Base-by-base conservation (phyloP, 2,888 invertebrate species). In the Ephialtes manifestator region DNA sequence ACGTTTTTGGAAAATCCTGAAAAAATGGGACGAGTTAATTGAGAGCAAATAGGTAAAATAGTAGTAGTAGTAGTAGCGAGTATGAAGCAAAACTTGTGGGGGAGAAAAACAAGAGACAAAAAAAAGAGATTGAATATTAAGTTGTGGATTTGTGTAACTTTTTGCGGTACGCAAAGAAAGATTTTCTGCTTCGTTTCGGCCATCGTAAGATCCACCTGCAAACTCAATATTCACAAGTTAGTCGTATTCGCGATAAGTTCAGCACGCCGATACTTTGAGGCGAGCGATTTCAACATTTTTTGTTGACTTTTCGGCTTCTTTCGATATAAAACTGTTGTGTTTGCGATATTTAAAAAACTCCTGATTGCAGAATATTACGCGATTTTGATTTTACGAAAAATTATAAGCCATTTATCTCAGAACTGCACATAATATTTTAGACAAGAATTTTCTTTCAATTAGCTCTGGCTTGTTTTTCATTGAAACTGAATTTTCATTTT, bases 141-240 rank as follows among this genome's bases (percentile, higher is more conserved):
- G 31, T 70, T 46, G 46, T 24, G 43, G 13, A 84, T 67, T 18
- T 74, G n/a, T 39, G 11, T 70, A 76, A 15, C 76, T 28, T 71
- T 65, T 65, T 65, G 60, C 67, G 15, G 35, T 79, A 24, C n/a
- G 67, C 48, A 63, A 81, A 83, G 46, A 77, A 71, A 63, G 53
- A 68, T 55, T 72, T 53, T 79, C 76, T 70, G 80, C 82, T 63
- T 74, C 81, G 67, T 74, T 78, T 48, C 63, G 58, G 63, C 79
- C 74, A 24, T 48, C 85, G 82, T 87, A 88, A 85, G 87, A 89
- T 89, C 91, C 92, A 93, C 90, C 93, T 93, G 93, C 88, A 91
- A 93, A 93, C 93, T 93, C 91, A 93, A 93, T 92, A 93, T 90
- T 88, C 79, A 88, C 82, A 84, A 85, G 85, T 91, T 90, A 91